Base-by-base conservation (phyloP, 2,888 invertebrate genomes). In the Stenurella melanura region DNA sequence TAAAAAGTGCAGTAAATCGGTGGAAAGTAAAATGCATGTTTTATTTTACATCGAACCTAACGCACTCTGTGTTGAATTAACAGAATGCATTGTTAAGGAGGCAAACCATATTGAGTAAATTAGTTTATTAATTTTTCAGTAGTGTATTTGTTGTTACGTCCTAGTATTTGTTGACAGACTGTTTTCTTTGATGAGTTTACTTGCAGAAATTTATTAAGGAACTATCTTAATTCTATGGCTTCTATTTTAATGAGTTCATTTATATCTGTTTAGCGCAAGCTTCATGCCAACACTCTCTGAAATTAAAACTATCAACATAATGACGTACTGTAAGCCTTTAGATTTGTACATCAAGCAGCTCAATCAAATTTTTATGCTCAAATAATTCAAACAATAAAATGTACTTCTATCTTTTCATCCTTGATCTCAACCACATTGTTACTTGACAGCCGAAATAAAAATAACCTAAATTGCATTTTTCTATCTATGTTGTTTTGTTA, bases 241-340 rank as follows among this genome's bases (percentile, higher is more conserved):
- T 12, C 30, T 61, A 61, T 61, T 61, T 15, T 61, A 60, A 26
- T 60, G 18, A 30, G n/a, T 15, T n/a, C 26, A 61, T 61, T 61
- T n/a, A 30, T 68, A 68, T 15, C 30, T n/a, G n/a, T 26, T 26
- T 68, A 17, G n/a, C 30, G n/a, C 50, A 26, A 15, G 17, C 26
- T 64, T 64, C 38, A 38, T 38, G 7, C 17, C 7, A 64, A 64
- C 66, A 66, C 66, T 66, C 42, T 42, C n/a, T 18, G 19, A 42
- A 42, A 66, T 66, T 66, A 66, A 42, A 66, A 66, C 66, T 66
- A 42, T 66, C 19, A 42, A 42, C 6, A 15, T 30, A 17, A 38
- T 64, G 18, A 38, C 38, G 26, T 68, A n/a, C 68, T 56, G 68
- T 30, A 54, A 54, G 50, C 54, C 54, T 21, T 54, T 54, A 21